These are phyloP conservation scores for Aplysia californica DNA, from an alignment of 1,140 invertebrate species.

Conservation along the genomic window DNA sequence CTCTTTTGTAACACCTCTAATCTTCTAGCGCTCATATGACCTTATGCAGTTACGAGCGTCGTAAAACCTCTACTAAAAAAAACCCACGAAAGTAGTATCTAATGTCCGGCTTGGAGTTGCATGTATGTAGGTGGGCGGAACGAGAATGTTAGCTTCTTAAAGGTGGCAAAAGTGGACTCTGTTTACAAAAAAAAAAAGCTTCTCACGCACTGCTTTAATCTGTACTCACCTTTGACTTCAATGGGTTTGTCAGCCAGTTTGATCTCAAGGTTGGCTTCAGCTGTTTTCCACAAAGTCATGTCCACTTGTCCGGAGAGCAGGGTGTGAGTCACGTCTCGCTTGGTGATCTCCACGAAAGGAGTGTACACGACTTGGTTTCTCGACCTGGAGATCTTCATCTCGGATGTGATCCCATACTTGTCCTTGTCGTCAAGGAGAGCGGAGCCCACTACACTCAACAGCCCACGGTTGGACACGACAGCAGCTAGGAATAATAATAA, in stretches of 20 bases:
- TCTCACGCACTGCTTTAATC: too few species aligned
- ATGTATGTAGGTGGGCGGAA: constrained; percentile 30
- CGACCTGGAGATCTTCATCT: constrained; percentile 41
- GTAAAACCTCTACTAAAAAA: too few species aligned
- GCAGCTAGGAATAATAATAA: too few species aligned
- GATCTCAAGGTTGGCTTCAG: constrained; percentile 42
- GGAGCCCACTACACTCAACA: constrained; percentile 46
- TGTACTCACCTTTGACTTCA: too few species aligned
- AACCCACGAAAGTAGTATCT: too few species aligned
- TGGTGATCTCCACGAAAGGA: constrained; percentile 46
- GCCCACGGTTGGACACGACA: constrained; percentile 35
- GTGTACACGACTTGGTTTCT: constrained; percentile 38
- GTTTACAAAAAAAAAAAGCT: constrained; percentile 25
- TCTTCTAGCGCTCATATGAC: too few species aligned
- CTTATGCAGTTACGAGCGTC: too few species aligned
- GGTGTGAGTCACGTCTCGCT: constrained; percentile 39
- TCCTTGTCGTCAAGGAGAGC: constrained; percentile 49
- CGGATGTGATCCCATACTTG: constrained; percentile 49
- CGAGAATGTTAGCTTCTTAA: too few species aligned
- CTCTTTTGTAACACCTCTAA: too few species aligned
- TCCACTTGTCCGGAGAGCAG: constrained; percentile 38
- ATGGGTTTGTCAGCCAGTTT: too few species aligned
- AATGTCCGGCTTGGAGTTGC: too few species aligned
- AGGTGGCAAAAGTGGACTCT: too few species aligned
- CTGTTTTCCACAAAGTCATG: constrained; percentile 24